These are phyloP conservation scores for Macrochelys suwanniensis DNA, from an alignment of 2,797 vertebrate genomes.

Conservation along the genomic window DNA sequence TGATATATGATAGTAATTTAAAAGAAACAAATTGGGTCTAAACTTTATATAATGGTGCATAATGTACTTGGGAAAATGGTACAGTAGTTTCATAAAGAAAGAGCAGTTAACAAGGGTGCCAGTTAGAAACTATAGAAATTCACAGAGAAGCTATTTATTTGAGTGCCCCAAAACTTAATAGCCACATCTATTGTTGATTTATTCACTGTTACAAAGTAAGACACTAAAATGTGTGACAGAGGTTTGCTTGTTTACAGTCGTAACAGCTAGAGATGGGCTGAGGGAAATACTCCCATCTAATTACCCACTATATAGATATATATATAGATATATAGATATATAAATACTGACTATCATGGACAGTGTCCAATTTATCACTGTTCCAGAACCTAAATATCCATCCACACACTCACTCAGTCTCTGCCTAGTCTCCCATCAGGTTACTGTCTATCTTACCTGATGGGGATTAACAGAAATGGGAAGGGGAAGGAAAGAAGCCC, in stretches of 20 bases:
- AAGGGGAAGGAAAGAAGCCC: neutral
- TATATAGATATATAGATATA: too few species aligned
- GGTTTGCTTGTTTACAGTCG: neutral
- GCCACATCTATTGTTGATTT: neutral
- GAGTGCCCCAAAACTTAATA: neutral
- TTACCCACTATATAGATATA: neutral
- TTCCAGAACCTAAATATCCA: neutral
- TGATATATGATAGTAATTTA: neutral
- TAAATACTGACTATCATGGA: neutral
- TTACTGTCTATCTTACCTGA: neutral
- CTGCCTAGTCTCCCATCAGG: neutral
- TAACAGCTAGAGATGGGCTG: neutral
- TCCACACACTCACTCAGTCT: neutral
- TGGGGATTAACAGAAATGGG: neutral
- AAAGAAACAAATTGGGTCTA: constrained; percentile 32
- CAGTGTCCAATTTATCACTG: neutral
- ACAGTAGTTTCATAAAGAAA: neutral
- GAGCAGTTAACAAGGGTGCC: neutral
- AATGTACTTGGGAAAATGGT: constrained; percentile 3
- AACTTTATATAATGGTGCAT: neutral
- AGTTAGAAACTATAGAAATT: constrained; percentile 24
- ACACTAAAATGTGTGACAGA: neutral
- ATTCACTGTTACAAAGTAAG: constrained; percentile 8
- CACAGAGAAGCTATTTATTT: neutral
- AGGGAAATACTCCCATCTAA: neutral